Evolutionary conservation across 2,113 vertebrate genomes (phyloP), one percentile per base, ranked within the genome.

Genomic region (Peromyscus leucopus): DNA sequence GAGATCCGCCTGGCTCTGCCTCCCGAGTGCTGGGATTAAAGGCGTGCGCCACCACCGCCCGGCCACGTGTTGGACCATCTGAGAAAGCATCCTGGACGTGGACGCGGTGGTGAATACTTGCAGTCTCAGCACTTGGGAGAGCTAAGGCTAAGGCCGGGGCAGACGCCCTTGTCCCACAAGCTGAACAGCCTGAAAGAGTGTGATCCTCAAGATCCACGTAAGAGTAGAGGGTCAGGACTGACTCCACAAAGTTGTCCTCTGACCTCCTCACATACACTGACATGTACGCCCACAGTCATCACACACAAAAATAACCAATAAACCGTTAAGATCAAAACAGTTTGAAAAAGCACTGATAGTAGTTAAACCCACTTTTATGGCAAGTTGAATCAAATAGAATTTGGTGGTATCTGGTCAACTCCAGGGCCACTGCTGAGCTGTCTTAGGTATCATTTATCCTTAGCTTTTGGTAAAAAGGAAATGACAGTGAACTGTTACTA

Each of bases 301-400:
- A 85, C n/a, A 84, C 57, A 83, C 36, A 63, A 12, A 26, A 84
- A 84, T 7, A 15, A 59, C 4, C 19, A 57, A 11, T 79, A 33
- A 51, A 55, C 55, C 28, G 78, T 51, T 82, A 36, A n/a, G 33
- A 57, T 26, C 16, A 28, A 42, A 71, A 61, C 5, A n/a, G 78
- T 67, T 74, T 26, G 1, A 19, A 71, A 78, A 90, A 57, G 17
- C 21, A 61, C 13, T 39, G 31, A 8, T 42, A 65, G 24, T 82
- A 48, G 12, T 67, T 28, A 63, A 90, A 28, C 24, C n/a, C n/a
- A 12, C 59, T 74, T 93, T 91, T 86, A 89, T 85, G 71, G 59
- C 80, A 79, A 96, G 90, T 17, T 92, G 76, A 96, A 10, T 55
- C 76, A 61, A n/a, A 67, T 83, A 96, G 93, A 97, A 92, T 85